Conservation (phyloP, 2,113 vertebrate genomes). For the Ammodytes dubius region DNA sequence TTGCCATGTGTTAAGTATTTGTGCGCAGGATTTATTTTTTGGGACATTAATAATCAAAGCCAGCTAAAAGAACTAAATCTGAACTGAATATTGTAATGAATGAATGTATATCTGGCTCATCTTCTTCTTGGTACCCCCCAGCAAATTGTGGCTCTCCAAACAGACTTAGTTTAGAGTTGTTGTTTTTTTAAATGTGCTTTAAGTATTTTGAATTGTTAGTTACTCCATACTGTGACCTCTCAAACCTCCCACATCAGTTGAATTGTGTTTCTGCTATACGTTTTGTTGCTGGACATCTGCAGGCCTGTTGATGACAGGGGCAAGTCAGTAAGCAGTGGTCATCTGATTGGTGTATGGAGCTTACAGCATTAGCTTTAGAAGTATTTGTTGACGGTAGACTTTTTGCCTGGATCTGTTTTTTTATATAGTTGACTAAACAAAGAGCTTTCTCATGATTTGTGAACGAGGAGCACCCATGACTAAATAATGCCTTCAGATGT, state of each 20-base stretch:
- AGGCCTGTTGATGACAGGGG: neutral
- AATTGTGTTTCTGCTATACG: conserved; percentile 23
- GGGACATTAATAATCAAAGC: conserved; percentile 14
- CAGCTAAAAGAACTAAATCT: conserved; percentile 25
- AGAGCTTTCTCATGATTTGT: conserved; percentile 29
- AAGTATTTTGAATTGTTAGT: conserved; percentile 19
- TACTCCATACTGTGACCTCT: neutral
- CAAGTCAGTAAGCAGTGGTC: neutral
- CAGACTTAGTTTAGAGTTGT: conserved; percentile 10
- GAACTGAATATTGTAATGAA: conserved; percentile 32
- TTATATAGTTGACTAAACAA: conserved; percentile 32
- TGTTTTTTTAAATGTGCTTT: conserved; percentile 20
- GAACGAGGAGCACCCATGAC: conserved; percentile 11
- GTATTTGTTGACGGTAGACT: conserved; percentile 18
- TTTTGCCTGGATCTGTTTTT: conserved; percentile 11
- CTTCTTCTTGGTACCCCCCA: conserved; percentile 10
- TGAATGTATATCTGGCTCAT: conserved; percentile 63
- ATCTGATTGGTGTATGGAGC: neutral
- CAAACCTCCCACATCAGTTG: neutral
- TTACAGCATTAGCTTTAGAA: conserved; percentile 50
- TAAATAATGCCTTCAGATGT: neutral
- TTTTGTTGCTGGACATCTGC: conserved; percentile 7
- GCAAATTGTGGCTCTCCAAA: conserved; percentile 1
- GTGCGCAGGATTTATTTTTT: conserved; percentile 21
- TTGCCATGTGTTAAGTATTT: conserved; percentile 47